Evolutionary conservation across 2,888 invertebrate species (phyloP).

Genomic region (Mythimna lalbum): DNA sequence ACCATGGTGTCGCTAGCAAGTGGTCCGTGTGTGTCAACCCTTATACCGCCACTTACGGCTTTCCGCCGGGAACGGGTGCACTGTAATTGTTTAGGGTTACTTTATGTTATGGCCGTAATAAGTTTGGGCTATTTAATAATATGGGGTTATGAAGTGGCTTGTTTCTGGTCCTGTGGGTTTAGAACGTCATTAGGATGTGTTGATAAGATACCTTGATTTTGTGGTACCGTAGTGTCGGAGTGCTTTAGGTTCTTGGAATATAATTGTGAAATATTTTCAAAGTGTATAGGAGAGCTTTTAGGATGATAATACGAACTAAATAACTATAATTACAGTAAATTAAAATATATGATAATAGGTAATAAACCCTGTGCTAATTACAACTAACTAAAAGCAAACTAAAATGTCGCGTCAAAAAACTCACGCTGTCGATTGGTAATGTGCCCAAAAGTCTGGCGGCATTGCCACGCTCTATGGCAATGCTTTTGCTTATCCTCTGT

Average conservation of each 20-base stretch:
- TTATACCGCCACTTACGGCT: slow-evolving; percentile 82
- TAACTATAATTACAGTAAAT: no score
- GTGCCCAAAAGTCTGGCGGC: no score
- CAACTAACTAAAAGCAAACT: no score
- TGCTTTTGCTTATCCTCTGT: no score
- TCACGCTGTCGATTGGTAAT: no score
- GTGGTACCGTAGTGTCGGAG: background rate
- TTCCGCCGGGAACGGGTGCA: slow-evolving; percentile 77
- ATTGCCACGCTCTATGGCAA: no score
- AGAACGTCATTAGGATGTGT: slow-evolving; percentile 15
- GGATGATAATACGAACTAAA: no score
- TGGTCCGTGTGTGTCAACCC: slow-evolving; percentile 22
- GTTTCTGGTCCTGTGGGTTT: slow-evolving; percentile 28
- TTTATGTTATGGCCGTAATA: slow-evolving; percentile 76
- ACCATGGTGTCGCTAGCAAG: background rate
- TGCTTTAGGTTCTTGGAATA: background rate
- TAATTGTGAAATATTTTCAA: background rate
- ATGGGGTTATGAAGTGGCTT: slow-evolving; percentile 65
- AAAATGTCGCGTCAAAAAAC: no score
- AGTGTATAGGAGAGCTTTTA: no score
- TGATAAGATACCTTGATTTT: slow-evolving; percentile 25
- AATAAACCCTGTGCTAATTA: no score
- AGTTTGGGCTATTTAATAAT: slow-evolving; percentile 72
- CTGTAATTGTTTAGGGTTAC: slow-evolving; percentile 87
- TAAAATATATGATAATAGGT: no score